These are phyloP conservation scores for Crenichthys baileyi DNA, from an alignment of 2,797 vertebrate species.

Conservation along the genomic window DNA sequence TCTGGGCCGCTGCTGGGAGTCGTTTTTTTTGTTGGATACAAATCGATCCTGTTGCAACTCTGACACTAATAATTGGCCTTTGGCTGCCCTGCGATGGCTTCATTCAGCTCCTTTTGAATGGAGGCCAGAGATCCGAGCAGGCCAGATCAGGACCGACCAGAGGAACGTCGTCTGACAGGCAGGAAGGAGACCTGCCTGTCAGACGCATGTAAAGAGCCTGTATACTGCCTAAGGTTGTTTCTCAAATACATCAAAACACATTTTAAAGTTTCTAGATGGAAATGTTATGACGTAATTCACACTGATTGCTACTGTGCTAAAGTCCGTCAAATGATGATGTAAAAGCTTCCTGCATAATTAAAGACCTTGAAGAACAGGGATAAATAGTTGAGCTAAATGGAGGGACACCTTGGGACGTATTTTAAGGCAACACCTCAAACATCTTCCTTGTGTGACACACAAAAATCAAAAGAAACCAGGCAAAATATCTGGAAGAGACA, in stretches of 20 bases:
- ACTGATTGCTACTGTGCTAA: too few species aligned
- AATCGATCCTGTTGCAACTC: constrained; percentile 49
- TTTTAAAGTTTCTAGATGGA: too few species aligned
- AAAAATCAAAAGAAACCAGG: too few species aligned
- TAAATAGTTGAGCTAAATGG: too few species aligned
- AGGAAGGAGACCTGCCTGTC: neutral
- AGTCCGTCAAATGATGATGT: too few species aligned
- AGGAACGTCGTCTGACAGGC: neutral
- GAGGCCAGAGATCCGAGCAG: neutral
- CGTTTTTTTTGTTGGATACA: constrained; percentile 42
- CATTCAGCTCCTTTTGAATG: neutral
- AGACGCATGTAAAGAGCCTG: neutral
- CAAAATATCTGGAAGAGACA: too few species aligned
- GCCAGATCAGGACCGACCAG: neutral
- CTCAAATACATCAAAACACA: neutral
- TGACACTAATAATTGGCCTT: constrained; percentile 61
- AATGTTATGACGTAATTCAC: too few species aligned
- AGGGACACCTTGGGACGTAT: too few species aligned
- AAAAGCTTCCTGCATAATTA: too few species aligned
- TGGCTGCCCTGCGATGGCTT: neutral
- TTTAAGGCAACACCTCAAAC: too few species aligned
- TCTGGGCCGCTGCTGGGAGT: constrained; percentile 29
- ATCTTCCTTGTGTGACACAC: too few species aligned
- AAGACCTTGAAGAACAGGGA: too few species aligned
- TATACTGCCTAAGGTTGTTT: neutral